Evolutionary conservation across 2,888 invertebrate species (phyloP), one percentile per base, ranked within the genome.

Genomic region (Hetaerina titia): DNA sequence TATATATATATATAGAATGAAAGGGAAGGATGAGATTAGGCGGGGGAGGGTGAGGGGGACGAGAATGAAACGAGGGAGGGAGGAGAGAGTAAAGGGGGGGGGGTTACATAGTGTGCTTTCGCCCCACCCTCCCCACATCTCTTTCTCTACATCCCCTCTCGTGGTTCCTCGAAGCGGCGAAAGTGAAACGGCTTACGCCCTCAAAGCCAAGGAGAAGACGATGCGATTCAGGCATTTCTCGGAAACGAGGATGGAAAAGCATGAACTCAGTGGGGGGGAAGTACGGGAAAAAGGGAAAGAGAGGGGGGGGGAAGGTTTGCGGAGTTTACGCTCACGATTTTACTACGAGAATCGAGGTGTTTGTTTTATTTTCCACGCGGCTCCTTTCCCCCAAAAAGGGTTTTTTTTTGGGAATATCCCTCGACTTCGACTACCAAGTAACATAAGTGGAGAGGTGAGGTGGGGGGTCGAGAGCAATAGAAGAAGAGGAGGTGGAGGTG

Each of bases 351-450:
- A 64, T 56, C 69, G 92, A 69, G 64, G 69, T 92, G 92, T 92
- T 92, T 92, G 92, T 92, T 92, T 92, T 92, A 92, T 64, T 92
- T 92, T 45, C 64, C 92, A 45, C 69, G 69, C 69, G 69, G 92
- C 92, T 92, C 81, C 81, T 31, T 81, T 15, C 81, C 25, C n/a
- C 31, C 2, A 81, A 81, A 31, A 81, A 31, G 25, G 31, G n/a
- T 15, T n/a, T 25, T 25, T 31, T 15, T 4, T 5, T 8, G 81
- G 25, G 81, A 81, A 8, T 11, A 81, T 81, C 31, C 81, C 25
- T 31, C 11, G 81, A 31, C 31, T 81, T n/a, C 31, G 31, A 81
- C 31, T 31, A 31, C 81, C 81, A 11, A 9, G 22, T 8, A 1
- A n/a, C 13, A 5, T 25, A 31, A 81, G 81, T 22, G n/a, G 31